Evolutionary conservation across 2,888 invertebrate genomes (phyloP), one percentile per base, ranked within the genome.

Genomic region (Catocala fraxini): DNA sequence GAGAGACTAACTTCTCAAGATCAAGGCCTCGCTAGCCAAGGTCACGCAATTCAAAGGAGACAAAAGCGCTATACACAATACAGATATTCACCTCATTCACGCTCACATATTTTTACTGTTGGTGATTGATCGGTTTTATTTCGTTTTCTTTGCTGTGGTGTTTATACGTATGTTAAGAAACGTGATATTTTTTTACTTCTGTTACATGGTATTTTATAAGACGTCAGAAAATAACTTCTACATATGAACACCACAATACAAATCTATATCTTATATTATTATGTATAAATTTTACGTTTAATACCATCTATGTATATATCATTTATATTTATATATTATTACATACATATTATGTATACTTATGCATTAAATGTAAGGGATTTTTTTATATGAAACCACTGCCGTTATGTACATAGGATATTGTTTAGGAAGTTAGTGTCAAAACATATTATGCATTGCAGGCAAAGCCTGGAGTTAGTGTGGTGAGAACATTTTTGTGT

Each of bases 381-480:
- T 63, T 62, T 43, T n/a, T 15, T 33, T 68, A 10, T 68, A 59
- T 56, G 54, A 56, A 47, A 48, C 48, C 73, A 79, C 77, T 81
- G 77, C 77, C 77, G 71, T 75, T 71, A 59, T 71, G 58, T 59
- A 53, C 67, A 56, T 70, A 73, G 70, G 64, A 68, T 51, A 59
- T 61, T 58, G 53, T 13, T 39, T 66, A 73, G 72, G 82, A 72
- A 76, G 80, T 73, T 79, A 76, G 81, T 81, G 81, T 88, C 80
- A 86, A 86, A 76, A 70, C 75, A 73, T 89, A 69, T 89, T 91
- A 75, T 90, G 71, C 82, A 86, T 93, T 92, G 73, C 93, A 93
- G 93, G 92, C 82, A 81, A 90, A 80, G 79, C 75, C 88, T 77
- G 89, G 89, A 88, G 81, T 88, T 85, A 92, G 90, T 76, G 89